A percentile compares a stretch with the other conserved stretches of the same genome.
Evolutionary conservation across 2,888 invertebrate genomes (phyloP).

Genomic region (Cacoxenus indagator): DNA sequence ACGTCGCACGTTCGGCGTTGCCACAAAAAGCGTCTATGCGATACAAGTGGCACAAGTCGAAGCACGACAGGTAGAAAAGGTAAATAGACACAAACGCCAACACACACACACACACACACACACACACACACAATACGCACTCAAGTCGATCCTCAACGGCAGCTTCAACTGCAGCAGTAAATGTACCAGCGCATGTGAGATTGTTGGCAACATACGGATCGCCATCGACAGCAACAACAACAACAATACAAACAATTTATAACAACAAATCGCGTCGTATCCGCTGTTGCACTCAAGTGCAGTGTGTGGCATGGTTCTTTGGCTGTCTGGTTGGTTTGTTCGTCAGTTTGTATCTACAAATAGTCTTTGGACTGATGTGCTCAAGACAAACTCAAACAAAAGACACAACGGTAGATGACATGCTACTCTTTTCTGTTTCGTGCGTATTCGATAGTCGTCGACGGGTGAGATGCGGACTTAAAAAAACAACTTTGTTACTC

Average conservation of each 20-base stretch:
- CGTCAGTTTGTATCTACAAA: conserved; percentile 59
- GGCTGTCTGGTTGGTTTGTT: conserved; percentile 38
- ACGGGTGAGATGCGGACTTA: conserved; percentile 6
- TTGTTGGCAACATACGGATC: background rate
- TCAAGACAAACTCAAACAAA: conserved; percentile 61
- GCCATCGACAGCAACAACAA: background rate
- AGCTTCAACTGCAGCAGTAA: background rate
- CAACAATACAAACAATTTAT: background rate
- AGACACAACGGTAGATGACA: conserved; percentile 55
- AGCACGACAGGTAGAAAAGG: conserved; percentile 32
- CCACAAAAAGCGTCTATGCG: conserved; percentile 17
- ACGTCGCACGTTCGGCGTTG: conserved; percentile 19
- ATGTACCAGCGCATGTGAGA: background rate
- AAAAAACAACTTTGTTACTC: conserved; percentile 19
- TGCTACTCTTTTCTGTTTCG: conserved; percentile 5
- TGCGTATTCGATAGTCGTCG: conserved; percentile 33
- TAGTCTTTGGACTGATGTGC: conserved; percentile 53
- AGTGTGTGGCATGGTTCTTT: background rate
- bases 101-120: too few species aligned
- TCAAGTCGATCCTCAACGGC: background rate
- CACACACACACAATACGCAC: conserved; percentile 8
- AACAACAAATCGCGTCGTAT: background rate
- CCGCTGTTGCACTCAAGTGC: background rate
- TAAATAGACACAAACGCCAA: too few species aligned
- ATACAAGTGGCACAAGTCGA: background rate